phyloP scores from a whole-genome alignment of 2,888 invertebrate species.

The Adelphocoris suturalis region DNA sequence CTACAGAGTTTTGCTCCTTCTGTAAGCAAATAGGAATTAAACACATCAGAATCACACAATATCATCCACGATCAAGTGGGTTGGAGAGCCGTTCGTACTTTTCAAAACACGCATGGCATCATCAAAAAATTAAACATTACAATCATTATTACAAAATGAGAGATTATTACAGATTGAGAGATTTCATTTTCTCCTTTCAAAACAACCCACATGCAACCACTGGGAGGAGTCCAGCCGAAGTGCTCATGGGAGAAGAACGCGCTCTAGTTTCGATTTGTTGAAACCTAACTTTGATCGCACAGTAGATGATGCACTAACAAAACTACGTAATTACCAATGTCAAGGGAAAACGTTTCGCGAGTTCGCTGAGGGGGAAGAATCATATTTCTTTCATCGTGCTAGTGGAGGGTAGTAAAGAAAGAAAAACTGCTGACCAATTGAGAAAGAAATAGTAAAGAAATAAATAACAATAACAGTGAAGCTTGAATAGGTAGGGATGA shows the following conservation, averaged over 20 bases:
- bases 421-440: too few species aligned
- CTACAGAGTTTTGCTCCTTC: background rate
- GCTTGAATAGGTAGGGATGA: too few species aligned
- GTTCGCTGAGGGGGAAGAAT: background rate
- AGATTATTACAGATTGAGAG: background rate
- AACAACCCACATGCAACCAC: background rate
- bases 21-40: too few species aligned
- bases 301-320: background rate
- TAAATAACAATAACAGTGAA: too few species aligned
- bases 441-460: too few species aligned
- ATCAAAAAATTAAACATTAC: background rate
- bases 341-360: background rate
- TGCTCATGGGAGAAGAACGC: background rate
- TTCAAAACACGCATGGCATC: background rate
- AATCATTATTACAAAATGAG: too few species aligned
- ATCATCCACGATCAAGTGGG: background rate
- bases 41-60: too few species aligned
- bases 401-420: too few species aligned
- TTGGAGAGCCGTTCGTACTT: background rate
- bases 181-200: background rate
- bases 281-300: background rate
- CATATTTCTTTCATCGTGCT: background rate
- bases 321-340: background rate
- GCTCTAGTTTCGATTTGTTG: background rate
- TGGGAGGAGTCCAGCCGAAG: background rate